Evolutionary conservation across 2,888 invertebrate species (phyloP), one percentile per base, ranked within the genome.

Genomic region (Sinopyrophorus schimmeli): DNA sequence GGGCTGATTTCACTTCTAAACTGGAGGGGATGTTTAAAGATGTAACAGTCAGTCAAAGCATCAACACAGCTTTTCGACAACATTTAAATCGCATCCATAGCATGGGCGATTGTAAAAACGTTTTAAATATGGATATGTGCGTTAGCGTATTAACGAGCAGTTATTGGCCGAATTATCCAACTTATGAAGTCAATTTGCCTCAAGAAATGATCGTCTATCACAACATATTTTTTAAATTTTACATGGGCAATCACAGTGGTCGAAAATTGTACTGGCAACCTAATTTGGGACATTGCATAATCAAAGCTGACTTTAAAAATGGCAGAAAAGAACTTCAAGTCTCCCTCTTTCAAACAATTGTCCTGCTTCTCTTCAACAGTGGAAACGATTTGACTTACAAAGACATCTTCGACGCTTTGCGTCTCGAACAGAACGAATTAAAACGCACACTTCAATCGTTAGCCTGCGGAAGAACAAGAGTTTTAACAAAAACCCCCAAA

Each of bases 21-120:
- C 77, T 99, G 7, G 98, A 99, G 73, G 97, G 97, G 60, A 99
- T 99, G 98, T 98, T 99, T 72, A 96, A 96, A 69, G 99, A 99
- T 65, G 97, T 99, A 89, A 96, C 97, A 70, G 77, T 97, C 21
- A 96, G 96, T 48, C 90, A 92, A 72, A 95, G 95, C 68, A 89
- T 98, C 55, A 95, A 92, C 75, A 83, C 87, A 56, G 87, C 92
- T 5, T 98, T 97, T 75, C 95, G 91, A 74, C 93, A 94, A 80
- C 87, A 63, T 18, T 31, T 62, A 6, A 53, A 53, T 11, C 60
- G 55, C 11, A 50, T 62, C 10, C 30, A 62, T 3, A 51, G 43
- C 5, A 47, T 43, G 14, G 50, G 55, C 15, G 55, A 53, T 7
- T 48, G 44, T 3, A n/a, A 55, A 3, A 43, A 48, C 10, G 57